A percentile compares a stretch with the other conserved stretches of the same genome.
phyloP scores from a whole-genome alignment of 2,113 vertebrate genomes.

The Callopanchax toddi region DNA sequence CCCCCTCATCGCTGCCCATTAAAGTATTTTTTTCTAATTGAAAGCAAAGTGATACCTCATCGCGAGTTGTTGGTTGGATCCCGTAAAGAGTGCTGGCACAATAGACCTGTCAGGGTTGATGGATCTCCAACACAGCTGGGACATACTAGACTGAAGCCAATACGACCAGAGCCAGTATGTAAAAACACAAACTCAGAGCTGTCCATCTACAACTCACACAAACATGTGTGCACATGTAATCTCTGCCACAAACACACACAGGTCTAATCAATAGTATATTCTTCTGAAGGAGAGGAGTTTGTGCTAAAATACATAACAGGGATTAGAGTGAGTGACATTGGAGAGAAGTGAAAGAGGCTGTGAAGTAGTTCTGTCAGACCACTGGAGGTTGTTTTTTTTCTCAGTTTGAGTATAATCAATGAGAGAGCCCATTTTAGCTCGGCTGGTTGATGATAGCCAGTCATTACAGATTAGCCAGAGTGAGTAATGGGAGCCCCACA shows the following conservation, averaged over 20 bases:
- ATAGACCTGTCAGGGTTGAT: constrained; percentile 82
- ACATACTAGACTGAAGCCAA: constrained; percentile 67
- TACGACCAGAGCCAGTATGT: constrained; percentile 67
- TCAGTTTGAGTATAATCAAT: constrained; percentile 72
- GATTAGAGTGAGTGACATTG: constrained; percentile 65
- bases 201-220: constrained; percentile 45
- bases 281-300: constrained; percentile 54
- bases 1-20: constrained; percentile 37
- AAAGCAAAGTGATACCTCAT: constrained; percentile 77
- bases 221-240: constrained; percentile 26
- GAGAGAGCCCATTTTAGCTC: constrained; percentile 65
- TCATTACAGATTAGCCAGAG: constrained; percentile 78
- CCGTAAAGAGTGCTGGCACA: constrained; percentile 75
- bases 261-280: constrained; percentile 75
- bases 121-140: constrained; percentile 77
- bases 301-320: constrained; percentile 66
- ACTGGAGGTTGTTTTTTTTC: constrained; percentile 46
- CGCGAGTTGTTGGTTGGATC: constrained; percentile 67
- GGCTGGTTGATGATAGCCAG: constrained; percentile 73
- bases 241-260: constrained; percentile 18
- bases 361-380: constrained; percentile 41
- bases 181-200: constrained; percentile 67
- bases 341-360: constrained; percentile 46
- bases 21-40: constrained; percentile 70
- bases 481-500: constrained; percentile 78